Percentiles rank a stretch among this genome's conserved stretches.
These are phyloP conservation scores for Drosophila meridionalis DNA, from an alignment of 2,888 invertebrate genomes.

Conservation along the genomic window DNA sequence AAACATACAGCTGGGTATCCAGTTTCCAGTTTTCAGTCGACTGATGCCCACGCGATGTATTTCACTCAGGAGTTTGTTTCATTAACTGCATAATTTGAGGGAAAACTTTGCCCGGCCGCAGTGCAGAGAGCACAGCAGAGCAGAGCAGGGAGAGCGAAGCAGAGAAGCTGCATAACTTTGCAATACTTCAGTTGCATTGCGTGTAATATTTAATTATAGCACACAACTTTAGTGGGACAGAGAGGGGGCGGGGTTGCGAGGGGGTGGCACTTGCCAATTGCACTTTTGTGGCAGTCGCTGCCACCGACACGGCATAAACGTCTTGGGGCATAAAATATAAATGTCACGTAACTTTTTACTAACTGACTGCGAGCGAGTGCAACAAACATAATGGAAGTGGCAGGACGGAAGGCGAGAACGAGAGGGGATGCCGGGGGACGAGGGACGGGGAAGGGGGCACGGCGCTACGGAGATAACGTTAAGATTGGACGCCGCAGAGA, in stretches of 20 bases:
- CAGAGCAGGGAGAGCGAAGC: background rate
- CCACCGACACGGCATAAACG: conserved; percentile 72
- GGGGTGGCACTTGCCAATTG: conserved; percentile 72
- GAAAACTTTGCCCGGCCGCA: conserved; percentile 62
- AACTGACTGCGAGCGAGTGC: conserved; percentile 59
- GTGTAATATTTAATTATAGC: conserved; percentile 78
- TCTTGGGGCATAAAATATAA: conserved; percentile 80
- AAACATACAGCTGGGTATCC: conserved; percentile 14
- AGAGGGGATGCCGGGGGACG: too few relatives aligned
- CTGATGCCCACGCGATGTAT: conserved; percentile 25
- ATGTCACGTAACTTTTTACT: conserved; percentile 79
- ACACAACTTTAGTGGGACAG: conserved; percentile 41
- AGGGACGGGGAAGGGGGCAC: background rate
- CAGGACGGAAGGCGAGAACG: background rate
- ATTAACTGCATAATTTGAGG: conserved; percentile 77
- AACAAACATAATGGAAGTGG: conserved; percentile 26
- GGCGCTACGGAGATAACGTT: background rate
- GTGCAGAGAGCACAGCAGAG: background rate
- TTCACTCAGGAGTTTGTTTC: conserved; percentile 62
- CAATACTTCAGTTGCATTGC: conserved; percentile 79
- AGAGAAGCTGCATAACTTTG: conserved; percentile 71
- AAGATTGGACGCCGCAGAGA: conserved; percentile 8
- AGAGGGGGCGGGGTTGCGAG: too few relatives aligned
- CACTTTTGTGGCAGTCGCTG: conserved; percentile 71
- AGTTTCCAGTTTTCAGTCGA: conserved; percentile 10